Evolutionary conservation across 2,113 vertebrate species (phyloP), one percentile per base, ranked within the genome.

Genomic region (Spea bombifrons): DNA sequence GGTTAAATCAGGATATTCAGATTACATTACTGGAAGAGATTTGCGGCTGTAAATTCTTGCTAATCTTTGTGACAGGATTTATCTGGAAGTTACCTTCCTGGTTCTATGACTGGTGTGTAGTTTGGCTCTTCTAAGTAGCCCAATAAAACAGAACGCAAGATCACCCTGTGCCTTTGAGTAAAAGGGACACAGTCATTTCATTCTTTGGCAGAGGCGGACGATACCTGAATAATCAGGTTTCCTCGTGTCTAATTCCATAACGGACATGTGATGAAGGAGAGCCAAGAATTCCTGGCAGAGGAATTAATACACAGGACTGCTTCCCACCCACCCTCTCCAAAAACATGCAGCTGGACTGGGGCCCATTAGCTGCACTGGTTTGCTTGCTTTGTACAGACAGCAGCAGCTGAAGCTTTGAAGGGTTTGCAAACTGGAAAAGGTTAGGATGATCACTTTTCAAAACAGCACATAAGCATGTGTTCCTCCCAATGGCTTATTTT

Each of bases 341-440:
- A 57, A 76, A 81, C 77, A 82, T 15, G 4, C 8, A 8, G 0
- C 78, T 0, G 73, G 76, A 61, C 83, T 84, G 76, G 17, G 66
- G 85, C 86, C 86, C 84, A 78, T 70, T 68, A 53, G 80, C 81
- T 74, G 6, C 76, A 67, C 13, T 0, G 53, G 59, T 82, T 67
- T 68, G 77, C 77, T 50, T 47, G 55, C 81, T 76, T 45, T 17
- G 53, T 83, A 87, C 69, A 76, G 84, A 81, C 61, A 15, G 1
- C 67, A 83, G 82, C 90, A 93, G 90, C 91, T 93, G 90, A 87
- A 84, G 83, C 81, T 79, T 69, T 66, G 84, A 81, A 68, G 73
- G 77, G 84, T 61, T 87, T 57, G 46, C 84, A 77, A 86, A 84
- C 13, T 52, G 43, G 75, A 70, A 90, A 90, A 91, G 89, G 88